These are phyloP conservation scores for Trachurus trachurus DNA, from an alignment of 2,797 vertebrate species.

Conservation along the genomic window DNA sequence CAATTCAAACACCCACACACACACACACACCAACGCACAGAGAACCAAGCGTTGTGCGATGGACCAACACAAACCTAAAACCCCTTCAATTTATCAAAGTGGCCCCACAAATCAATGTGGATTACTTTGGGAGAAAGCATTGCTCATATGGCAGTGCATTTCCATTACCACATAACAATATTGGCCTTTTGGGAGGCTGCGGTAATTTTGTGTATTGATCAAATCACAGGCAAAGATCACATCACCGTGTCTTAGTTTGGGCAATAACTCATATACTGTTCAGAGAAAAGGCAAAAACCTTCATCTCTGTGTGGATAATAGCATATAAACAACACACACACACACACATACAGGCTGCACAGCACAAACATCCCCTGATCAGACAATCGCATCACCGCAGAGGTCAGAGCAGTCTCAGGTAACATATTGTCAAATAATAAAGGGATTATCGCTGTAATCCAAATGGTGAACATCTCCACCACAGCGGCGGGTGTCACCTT, in stretches of 20 bases:
- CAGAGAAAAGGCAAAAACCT: slow-evolving; percentile 56
- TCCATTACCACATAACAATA: slow-evolving; percentile 82
- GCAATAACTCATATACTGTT: slow-evolving; percentile 67
- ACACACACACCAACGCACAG: slow-evolving; percentile 35
- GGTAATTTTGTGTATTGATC: slow-evolving; percentile 84
- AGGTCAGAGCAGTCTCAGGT: slow-evolving; percentile 69
- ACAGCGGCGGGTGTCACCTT: slow-evolving; percentile 70
- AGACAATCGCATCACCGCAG: slow-evolving; percentile 52
- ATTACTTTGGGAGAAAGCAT: slow-evolving; percentile 83
- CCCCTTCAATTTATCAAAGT: slow-evolving; percentile 86
- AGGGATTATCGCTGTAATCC: slow-evolving; percentile 83
- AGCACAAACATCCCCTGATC: slow-evolving; percentile 20
- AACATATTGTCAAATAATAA: slow-evolving; percentile 78
- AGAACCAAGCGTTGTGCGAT: slow-evolving; percentile 44
- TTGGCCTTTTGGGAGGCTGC: slow-evolving; percentile 77
- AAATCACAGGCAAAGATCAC: slow-evolving; percentile 73
- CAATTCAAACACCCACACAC: slow-evolving; percentile 39
- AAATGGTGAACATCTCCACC: slow-evolving; percentile 66
- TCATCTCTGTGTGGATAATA: slow-evolving; percentile 39
- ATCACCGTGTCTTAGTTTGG: slow-evolving; percentile 65
- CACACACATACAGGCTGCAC: slow-evolving; percentile 1
- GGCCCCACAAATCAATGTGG: slow-evolving; percentile 85
- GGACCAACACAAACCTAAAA: slow-evolving; percentile 71
- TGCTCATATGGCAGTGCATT: slow-evolving; percentile 76
- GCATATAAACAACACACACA: slow-evolving; percentile 17